These are phyloP conservation scores for Psilopsiagon aymara DNA, from an alignment of 2,113 vertebrate species.

Conservation along the genomic window DNA sequence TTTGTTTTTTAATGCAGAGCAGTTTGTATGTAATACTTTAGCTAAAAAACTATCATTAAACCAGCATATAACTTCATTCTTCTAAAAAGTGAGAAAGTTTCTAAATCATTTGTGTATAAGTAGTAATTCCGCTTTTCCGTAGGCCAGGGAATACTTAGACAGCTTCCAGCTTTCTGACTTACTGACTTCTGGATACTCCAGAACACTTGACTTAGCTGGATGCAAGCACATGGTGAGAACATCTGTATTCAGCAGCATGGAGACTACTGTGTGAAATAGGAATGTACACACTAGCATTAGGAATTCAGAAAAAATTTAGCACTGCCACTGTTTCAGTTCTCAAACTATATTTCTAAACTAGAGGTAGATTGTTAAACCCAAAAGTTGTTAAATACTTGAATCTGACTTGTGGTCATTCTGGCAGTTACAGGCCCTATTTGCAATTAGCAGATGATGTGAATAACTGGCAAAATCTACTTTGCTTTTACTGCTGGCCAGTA, in stretches of 20 bases:
- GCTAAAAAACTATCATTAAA: background rate
- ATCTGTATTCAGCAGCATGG: background rate
- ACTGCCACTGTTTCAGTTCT: background rate
- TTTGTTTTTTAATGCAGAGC: background rate
- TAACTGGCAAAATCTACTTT: background rate
- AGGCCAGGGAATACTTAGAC: background rate
- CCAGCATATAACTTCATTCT: background rate
- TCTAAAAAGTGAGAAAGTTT: background rate
- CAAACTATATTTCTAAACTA: background rate
- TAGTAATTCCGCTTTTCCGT: background rate
- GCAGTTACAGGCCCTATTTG: background rate
- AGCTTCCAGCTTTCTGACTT: background rate
- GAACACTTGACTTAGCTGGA: background rate
- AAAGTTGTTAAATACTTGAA: background rate
- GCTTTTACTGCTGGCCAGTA: background rate
- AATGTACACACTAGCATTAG: background rate
- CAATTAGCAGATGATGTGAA: background rate
- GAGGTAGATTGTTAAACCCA: background rate
- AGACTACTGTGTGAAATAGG: background rate
- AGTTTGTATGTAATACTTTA: background rate
- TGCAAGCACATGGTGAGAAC: background rate
- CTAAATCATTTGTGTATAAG: background rate
- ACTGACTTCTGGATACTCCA: background rate
- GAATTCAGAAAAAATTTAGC: background rate
- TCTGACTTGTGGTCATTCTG: background rate